Conservation (phyloP, 2,113 vertebrate genomes). For the Barbus barbus region DNA sequence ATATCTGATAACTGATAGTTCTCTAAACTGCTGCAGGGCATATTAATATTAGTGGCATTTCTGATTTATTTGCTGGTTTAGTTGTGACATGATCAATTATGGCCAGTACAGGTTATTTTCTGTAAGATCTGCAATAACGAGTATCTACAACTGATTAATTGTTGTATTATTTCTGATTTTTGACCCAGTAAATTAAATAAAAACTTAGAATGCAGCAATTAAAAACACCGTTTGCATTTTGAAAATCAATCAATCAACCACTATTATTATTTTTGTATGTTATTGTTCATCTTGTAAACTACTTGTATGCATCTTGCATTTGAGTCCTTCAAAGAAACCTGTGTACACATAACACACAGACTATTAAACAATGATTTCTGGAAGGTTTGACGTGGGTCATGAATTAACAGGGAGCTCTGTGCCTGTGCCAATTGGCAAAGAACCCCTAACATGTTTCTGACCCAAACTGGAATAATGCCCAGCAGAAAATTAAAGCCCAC, state of each 20-base stretch:
- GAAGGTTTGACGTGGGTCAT: conserved; percentile 63
- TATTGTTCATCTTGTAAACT: not conserved
- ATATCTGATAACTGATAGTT: conserved; percentile 9
- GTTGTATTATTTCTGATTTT: not conserved
- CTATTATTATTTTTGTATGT: not conserved
- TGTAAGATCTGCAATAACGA: not conserved
- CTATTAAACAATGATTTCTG: conserved; percentile 10
- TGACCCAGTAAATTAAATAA: not conserved
- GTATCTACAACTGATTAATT: not conserved
- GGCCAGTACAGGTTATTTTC: not conserved
- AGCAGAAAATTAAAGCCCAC: conserved; percentile 67
- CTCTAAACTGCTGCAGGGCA: not conserved
- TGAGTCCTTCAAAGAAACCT: not conserved
- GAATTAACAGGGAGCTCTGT: conserved; percentile 69
- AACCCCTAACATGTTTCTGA: conserved; percentile 63
- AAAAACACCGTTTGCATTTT: not conserved
- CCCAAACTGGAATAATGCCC: conserved; percentile 71
- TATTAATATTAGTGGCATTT: not conserved
- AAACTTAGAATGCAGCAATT: not conserved
- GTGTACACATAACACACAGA: conserved; percentile 23
- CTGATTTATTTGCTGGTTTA: not conserved
- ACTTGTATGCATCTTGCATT: not conserved
- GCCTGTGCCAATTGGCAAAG: conserved; percentile 74
- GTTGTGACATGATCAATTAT: no score
- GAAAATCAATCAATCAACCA: not conserved